Percentiles rank a stretch among this genome's conserved stretches.
These are phyloP conservation scores for Aselliscus stoliczkanus DNA, from an alignment of 2,797 vertebrate species.

Conservation along the genomic window DNA sequence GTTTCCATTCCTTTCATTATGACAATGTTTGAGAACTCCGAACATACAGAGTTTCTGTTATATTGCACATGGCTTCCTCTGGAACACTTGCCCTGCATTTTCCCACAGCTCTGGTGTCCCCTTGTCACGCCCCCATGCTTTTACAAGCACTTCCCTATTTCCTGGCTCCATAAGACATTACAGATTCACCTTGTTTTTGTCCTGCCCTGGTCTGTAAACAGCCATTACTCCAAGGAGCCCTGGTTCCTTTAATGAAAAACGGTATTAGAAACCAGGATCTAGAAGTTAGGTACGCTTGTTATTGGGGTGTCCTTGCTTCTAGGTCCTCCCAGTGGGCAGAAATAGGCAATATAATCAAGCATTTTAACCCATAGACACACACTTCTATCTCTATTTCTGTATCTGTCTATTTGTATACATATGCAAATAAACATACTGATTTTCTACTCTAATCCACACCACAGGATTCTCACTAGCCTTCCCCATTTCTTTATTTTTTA, in stretches of 20 bases:
- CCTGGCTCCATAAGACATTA: background rate
- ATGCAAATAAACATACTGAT: background rate
- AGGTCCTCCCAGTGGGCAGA: background rate
- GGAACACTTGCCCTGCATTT: background rate
- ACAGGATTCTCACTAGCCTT: background rate
- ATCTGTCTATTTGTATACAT: background rate
- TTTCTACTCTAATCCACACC: background rate
- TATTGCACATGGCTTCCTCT: background rate
- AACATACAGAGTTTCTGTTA: background rate
- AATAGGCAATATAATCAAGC: background rate
- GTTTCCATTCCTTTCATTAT: slow-evolving; percentile 14
- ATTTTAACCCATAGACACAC: background rate
- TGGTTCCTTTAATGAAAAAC: background rate
- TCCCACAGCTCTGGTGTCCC: background rate
- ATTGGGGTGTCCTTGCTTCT: background rate
- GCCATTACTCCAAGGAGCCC: background rate
- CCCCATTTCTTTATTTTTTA: background rate
- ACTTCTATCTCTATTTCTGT: background rate
- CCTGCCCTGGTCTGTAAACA: background rate
- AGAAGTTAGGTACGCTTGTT: background rate
- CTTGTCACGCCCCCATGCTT: background rate
- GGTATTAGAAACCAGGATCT: background rate
- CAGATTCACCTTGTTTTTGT: background rate
- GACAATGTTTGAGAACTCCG: background rate
- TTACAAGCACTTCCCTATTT: background rate